Evolutionary conservation across 2,113 vertebrate genomes (phyloP).

Genomic region (Chionomys nivalis): DNA sequence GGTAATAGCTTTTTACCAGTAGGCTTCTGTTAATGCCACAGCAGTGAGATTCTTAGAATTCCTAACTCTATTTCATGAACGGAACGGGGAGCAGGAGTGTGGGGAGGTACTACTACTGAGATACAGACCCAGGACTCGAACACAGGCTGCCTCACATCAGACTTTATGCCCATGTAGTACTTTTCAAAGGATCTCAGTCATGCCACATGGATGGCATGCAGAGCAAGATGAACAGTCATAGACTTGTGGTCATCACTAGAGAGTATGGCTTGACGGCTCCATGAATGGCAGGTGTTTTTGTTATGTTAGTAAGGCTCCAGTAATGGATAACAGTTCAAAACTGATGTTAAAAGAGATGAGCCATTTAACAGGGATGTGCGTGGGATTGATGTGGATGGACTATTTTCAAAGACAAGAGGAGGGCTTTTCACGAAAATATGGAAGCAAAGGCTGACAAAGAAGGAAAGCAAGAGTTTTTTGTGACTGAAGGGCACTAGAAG

Average conservation of each 20-base stretch:
- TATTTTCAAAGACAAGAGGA: slow-evolving; percentile 30
- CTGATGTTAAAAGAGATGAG: slow-evolving; percentile 41
- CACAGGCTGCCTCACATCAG: neutral
- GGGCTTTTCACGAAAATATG: neutral
- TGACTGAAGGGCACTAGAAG: neutral
- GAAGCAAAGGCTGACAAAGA: neutral
- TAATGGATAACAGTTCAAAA: slow-evolving; percentile 58
- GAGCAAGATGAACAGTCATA: neutral
- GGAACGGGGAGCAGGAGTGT: neutral
- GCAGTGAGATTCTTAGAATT: neutral
- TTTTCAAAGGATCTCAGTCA: neutral
- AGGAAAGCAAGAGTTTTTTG: neutral
- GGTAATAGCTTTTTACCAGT: neutral
- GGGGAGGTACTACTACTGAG: neutral
- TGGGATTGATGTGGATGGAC: slow-evolving; percentile 56
- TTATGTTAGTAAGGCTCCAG: slow-evolving; percentile 46
- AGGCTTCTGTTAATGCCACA: neutral
- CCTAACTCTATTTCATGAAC: neutral
- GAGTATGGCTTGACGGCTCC: neutral
- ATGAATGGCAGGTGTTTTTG: slow-evolving; percentile 50
- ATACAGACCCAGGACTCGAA: neutral
- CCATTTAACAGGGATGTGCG: neutral
- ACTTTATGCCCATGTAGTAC: neutral
- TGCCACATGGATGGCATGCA: accelerated
- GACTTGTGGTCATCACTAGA: neutral